Conservation (phyloP, 2,113 vertebrate genomes). For the Salminus brasiliensis region DNA sequence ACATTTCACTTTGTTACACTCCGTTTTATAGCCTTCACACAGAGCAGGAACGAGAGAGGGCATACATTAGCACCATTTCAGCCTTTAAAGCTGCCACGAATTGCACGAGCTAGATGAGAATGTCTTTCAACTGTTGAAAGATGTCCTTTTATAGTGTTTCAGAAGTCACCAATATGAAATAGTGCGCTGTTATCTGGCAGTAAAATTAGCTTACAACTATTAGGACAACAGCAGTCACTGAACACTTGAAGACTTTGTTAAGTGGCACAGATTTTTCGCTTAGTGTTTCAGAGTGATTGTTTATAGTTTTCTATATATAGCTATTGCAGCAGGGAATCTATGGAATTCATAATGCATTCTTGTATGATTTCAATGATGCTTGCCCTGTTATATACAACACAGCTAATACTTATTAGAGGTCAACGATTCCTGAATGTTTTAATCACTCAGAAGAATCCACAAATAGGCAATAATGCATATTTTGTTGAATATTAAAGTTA, state of each 20-base stretch:
- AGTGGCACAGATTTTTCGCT: slow-evolving; percentile 88
- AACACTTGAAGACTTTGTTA: slow-evolving; percentile 89
- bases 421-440: not conserved
- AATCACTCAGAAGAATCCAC: not conserved
- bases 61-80: slow-evolving; percentile 92
- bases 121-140: slow-evolving; percentile 83
- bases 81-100: slow-evolving; percentile 89
- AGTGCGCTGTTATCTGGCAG: slow-evolving; percentile 83
- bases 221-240: slow-evolving; percentile 91
- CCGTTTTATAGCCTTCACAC: slow-evolving; percentile 83
- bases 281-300: slow-evolving; percentile 87
- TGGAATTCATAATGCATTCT: not conserved
- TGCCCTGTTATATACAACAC: not conserved
- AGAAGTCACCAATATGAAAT: slow-evolving; percentile 89
- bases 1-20: slow-evolving; percentile 88
- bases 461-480: not conserved
- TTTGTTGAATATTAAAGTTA: not conserved
- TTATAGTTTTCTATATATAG: slow-evolving; percentile 64
- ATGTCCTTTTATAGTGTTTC: slow-evolving; percentile 91
- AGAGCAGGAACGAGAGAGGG: slow-evolving; percentile 75
- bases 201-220: slow-evolving; percentile 93
- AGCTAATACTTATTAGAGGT: not conserved
- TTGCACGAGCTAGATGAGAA: slow-evolving; percentile 80
- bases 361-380: not conserved
- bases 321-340: slow-evolving; percentile 89